Conservation (phyloP, 1,140 invertebrate genomes). For the Euborellia annulipes region DNA sequence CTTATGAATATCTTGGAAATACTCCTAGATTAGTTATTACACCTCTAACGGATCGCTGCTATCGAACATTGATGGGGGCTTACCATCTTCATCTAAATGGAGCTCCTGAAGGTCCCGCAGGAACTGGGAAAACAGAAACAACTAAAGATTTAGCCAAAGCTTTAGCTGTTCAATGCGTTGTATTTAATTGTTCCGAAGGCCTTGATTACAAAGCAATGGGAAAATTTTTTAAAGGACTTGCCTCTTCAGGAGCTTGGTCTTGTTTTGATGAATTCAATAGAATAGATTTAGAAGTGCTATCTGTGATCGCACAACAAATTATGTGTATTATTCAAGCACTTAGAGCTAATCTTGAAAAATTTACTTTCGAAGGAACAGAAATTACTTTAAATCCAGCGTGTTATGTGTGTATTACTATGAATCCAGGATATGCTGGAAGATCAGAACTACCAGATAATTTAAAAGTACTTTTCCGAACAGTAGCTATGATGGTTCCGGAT, state of each 20-base stretch:
- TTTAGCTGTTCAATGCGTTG: conserved; percentile 79
- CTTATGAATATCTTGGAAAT: conserved; percentile 83
- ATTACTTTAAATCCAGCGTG: conserved; percentile 61
- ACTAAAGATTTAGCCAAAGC: conserved; percentile 82
- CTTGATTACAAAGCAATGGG: conserved; percentile 87
- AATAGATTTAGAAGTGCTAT: conserved; percentile 79
- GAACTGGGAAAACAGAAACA: conserved; percentile 84
- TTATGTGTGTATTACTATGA: conserved; percentile 88
- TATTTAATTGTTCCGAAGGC: conserved; percentile 90
- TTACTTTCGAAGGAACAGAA: conserved; percentile 75
- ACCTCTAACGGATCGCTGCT: conserved; percentile 58
- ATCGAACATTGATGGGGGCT: conserved; percentile 73
- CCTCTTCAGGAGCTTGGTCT: conserved; percentile 79
- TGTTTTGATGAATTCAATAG: conserved; percentile 93
- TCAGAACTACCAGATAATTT: conserved; percentile 79
- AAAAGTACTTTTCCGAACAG: conserved; percentile 73
- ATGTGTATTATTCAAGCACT: conserved; percentile 67
- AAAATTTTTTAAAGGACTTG: conserved; percentile 78
- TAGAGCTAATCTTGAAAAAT: conserved; percentile 45
- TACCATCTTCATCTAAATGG: conserved; percentile 76
- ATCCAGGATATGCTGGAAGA: conserved; percentile 77
- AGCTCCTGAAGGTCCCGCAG: conserved; percentile 77
- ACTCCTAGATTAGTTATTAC: conserved; percentile 52
- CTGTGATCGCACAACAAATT: conserved; percentile 71
- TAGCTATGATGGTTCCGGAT: conserved; percentile 93